phyloP scores from a whole-genome alignment of 2,888 invertebrate genomes.

The Lithophane ornitopus region DNA sequence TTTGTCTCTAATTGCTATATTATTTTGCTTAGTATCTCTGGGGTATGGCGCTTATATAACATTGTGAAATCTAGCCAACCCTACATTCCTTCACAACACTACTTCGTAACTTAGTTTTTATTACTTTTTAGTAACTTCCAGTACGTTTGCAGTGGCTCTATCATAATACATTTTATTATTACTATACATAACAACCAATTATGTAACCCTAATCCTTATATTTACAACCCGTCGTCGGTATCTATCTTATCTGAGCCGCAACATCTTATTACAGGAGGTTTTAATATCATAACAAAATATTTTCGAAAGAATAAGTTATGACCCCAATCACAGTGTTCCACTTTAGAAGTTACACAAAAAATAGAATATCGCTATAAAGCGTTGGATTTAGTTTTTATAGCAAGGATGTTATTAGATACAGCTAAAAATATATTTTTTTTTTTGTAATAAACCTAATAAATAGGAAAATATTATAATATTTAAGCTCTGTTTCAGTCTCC shows the following conservation, averaged over 20 bases:
- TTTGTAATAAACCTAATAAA: not conserved
- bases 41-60: not conserved
- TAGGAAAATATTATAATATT: not conserved
- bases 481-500: not conserved
- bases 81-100: not conserved
- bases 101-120: not conserved
- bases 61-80: not conserved
- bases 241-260: slow-evolving; percentile 81
- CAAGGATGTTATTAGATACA: slow-evolving; percentile 4
- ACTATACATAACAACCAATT: slow-evolving; percentile 22
- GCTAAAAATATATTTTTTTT: not conserved
- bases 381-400: slow-evolving; percentile 28
- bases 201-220: slow-evolving; percentile 72
- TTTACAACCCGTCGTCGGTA: slow-evolving; percentile 76
- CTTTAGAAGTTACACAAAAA: slow-evolving; percentile 41
- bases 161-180: slow-evolving; percentile 14
- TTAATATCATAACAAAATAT: slow-evolving; percentile 69
- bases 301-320: slow-evolving; percentile 66
- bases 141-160: not conserved
- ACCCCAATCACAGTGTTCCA: slow-evolving; percentile 55
- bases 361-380: slow-evolving; percentile 32
- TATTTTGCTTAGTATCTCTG: not conserved
- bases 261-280: slow-evolving; percentile 73
- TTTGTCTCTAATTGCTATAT: not conserved
- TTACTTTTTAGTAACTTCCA: not conserved